Conservation (phyloP, 2,113 vertebrate species). For the Cathartes aura region DNA sequence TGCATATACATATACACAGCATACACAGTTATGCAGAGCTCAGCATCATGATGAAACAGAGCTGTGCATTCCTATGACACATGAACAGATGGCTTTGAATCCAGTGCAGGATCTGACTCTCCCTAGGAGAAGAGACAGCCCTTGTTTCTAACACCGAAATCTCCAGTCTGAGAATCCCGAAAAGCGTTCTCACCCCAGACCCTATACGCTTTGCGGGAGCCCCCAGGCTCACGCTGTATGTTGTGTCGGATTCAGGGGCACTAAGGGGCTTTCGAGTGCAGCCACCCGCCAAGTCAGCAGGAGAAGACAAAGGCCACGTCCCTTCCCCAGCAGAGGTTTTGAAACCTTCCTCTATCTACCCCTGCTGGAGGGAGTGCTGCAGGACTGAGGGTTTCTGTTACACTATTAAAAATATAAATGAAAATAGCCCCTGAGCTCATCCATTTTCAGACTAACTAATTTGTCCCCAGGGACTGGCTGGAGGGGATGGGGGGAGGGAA, state of each 20-base stretch:
- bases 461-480: not conserved
- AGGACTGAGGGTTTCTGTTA: not conserved
- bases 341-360: not conserved
- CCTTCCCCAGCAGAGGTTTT: fast-evolving
- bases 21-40: fast-evolving
- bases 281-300: not conserved
- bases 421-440: constrained; percentile 1
- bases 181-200: not conserved
- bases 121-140: not conserved
- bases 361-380: not conserved
- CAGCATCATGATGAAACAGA: not conserved
- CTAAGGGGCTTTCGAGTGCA: fast-evolving
- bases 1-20: fast-evolving
- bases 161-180: not conserved
- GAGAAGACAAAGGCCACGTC: not conserved
- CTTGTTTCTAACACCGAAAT: not conserved
- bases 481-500: not conserved
- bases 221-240: fast-evolving
- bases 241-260: not conserved
- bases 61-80: fast-evolving
- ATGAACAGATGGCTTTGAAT: fast-evolving
- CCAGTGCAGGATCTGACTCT: not conserved
- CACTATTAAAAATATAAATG: not conserved
- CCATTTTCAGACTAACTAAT: not conserved
- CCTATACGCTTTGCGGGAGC: not conserved